Percentiles rank a stretch among this genome's conserved stretches.
Conservation (phyloP, 2,113 vertebrate genomes). For the Phyllostomus hastatus region DNA sequence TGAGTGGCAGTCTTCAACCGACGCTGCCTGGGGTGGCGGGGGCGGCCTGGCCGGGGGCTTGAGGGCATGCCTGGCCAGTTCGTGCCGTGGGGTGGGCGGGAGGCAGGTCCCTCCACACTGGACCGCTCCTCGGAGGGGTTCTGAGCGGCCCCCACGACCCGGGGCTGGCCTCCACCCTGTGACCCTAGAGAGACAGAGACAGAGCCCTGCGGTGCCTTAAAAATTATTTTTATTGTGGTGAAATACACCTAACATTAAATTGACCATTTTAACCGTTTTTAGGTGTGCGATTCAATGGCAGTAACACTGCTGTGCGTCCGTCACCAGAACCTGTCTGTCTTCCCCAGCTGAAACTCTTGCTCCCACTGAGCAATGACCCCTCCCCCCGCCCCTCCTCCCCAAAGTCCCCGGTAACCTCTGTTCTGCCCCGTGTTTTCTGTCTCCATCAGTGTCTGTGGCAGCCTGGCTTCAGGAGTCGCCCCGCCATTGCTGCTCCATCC, state of each 20-base stretch:
- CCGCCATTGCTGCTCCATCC: not conserved
- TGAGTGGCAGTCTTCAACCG: not conserved
- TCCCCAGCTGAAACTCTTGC: no score
- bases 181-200: not conserved
- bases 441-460: not conserved
- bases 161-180: not conserved
- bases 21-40: not conserved
- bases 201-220: not conserved
- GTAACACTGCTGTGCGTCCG: not conserved
- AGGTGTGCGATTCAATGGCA: rapidly evolving
- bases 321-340: not conserved
- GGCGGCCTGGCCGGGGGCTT: not conserved
- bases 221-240: not conserved
- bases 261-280: not conserved
- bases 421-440: not conserved
- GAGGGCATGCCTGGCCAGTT: rapidly evolving
- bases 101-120: not conserved
- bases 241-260: not conserved
- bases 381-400: not conserved
- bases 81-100: rapidly evolving
- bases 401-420: not conserved
- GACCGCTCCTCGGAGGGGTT: not conserved
- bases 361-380: not conserved
- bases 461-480: not conserved
- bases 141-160: rapidly evolving